These are phyloP conservation scores for Papilio polyxenes DNA, from an alignment of 1,140 invertebrate species.

Conservation along the genomic window DNA sequence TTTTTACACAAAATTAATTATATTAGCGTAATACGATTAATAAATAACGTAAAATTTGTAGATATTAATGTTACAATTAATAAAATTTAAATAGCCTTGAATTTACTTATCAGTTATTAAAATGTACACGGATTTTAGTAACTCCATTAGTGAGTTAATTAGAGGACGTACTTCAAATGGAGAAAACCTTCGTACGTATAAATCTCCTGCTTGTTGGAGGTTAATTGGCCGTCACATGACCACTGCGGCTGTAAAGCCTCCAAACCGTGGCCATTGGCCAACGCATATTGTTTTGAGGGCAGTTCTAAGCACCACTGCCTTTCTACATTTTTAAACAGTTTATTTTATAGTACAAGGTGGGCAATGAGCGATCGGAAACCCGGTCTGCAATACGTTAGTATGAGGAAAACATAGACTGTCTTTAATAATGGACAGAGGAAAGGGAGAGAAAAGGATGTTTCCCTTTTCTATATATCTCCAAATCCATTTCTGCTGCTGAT, in stretches of 20 bases:
- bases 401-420: no score
- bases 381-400: no score
- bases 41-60: no score
- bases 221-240: slow-evolving; percentile 66
- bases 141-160: slow-evolving; percentile 36
- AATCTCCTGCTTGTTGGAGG: slow-evolving; percentile 63
- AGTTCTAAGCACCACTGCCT: slow-evolving; percentile 36
- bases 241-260: slow-evolving; percentile 59
- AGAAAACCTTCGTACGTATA: slow-evolving; percentile 44
- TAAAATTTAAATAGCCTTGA: not conserved
- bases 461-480: no score
- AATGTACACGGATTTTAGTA: not conserved
- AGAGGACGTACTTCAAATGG: not conserved
- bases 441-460: no score
- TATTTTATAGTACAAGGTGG: not conserved
- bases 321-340: slow-evolving; percentile 31
- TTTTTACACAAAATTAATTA: no score
- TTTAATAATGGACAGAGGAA: not conserved
- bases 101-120: not conserved
- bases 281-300: slow-evolving; percentile 42
- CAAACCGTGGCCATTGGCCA: slow-evolving; percentile 61
- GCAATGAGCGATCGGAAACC: no score
- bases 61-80: not conserved
- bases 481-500: not conserved
- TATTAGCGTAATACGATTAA: no score